Evolutionary conservation across 2,797 vertebrate genomes (phyloP).

Genomic region (Pogonophryne albipinna): DNA sequence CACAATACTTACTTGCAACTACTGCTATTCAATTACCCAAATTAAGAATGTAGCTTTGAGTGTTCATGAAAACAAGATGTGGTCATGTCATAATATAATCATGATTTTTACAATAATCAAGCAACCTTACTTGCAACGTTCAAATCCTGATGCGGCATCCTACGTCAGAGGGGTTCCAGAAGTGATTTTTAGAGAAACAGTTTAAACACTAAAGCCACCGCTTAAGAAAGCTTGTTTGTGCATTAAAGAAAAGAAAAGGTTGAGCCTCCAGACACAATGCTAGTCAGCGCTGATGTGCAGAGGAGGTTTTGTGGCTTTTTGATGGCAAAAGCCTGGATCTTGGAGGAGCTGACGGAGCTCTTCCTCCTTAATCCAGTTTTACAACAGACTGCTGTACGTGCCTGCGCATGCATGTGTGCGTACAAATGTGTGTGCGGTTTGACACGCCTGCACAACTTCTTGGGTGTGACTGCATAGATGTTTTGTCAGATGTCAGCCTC

Average conservation of each 20-base stretch:
- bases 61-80: too few species aligned
- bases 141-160: conserved; percentile 7
- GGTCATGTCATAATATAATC: too few species aligned
- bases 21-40: too few species aligned
- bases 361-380: conserved; percentile 57
- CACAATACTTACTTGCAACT: background rate
- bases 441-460: conserved; percentile 39
- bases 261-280: conserved; percentile 23
- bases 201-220: conserved; percentile 37
- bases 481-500: conserved; percentile 76
- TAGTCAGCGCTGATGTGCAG: conserved; percentile 31
- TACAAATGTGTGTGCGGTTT: background rate
- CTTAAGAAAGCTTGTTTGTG: conserved; percentile 39
- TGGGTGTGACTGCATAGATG: conserved; percentile 66
- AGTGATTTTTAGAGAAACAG: conserved; percentile 18
- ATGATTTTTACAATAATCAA: too few species aligned
- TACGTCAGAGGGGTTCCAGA: background rate
- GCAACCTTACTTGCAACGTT: background rate
- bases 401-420: background rate
- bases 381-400: conserved; percentile 23
- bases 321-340: conserved; percentile 59
- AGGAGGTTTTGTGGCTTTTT: conserved; percentile 60
- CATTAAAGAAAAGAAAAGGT: background rate
- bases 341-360: conserved; percentile 62
- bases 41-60: too few species aligned